Base-by-base conservation (phyloP, 2,113 vertebrate species). In the Phylloscopus whistleri region DNA sequence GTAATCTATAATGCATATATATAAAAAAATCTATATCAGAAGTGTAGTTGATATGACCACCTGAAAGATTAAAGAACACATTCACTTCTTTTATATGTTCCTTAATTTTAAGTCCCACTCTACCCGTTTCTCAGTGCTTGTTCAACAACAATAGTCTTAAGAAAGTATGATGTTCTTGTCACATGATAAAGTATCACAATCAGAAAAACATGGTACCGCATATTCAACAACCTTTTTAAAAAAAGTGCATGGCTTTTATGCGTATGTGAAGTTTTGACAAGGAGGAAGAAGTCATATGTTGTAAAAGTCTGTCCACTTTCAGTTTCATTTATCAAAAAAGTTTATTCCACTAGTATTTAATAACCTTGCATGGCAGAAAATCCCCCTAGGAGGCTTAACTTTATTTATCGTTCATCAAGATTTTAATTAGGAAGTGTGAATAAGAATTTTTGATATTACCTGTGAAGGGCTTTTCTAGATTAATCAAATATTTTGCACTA, bases 191-290 rank as follows among this genome's bases (percentile, higher is more conserved):
- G 4, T 27, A 39, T 21, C 48, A 9, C 27, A 69, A 48, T 69
- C 5, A 41, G 43, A 62, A 1, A 33, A 28, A 35, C 39, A 35
- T 21, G 5, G 13, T 68, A 21, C 8, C 9, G 8, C 1, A 1
- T 41, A 55, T 12, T 48, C 7, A 53, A 44, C 12, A 37, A 53
- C 5, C 6, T 70, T 75, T 75, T 44, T 44, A 59, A 56, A 84
- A n/a, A 48, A 94, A 76, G 2, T 1, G 0, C 67, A 77, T 51
- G 26, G 24, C 11, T 77, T 67, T 62, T 44, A 48, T 43, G 16
- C 52, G 1, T 51, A 20, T 49, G 74, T 8, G 14, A 63, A 70
- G 7, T 58, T 82, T 53, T 85, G 66, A 82, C 7, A 56, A 39
- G 11, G 11, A 62, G 6, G 2, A 56, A 64, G 5, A 62, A 48